phyloP scores from a whole-genome alignment of 2,797 vertebrate genomes.

The Sebastes vulpes region DNA sequence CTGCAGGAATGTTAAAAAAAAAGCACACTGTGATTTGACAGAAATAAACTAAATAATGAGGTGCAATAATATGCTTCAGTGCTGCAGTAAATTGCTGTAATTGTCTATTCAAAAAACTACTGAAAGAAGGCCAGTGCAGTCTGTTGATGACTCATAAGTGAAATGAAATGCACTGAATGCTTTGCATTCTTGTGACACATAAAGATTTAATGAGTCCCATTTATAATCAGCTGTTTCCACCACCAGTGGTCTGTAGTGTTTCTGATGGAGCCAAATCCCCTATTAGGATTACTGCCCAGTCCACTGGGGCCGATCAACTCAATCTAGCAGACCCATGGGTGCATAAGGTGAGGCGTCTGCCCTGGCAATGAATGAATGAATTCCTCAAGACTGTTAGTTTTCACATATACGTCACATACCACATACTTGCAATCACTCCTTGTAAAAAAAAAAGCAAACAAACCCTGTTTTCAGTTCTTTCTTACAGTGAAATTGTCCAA shows the following conservation, averaged over 20 bases:
- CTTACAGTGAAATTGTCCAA: neutral
- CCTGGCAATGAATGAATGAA: conserved; percentile 42
- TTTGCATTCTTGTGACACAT: conserved; percentile 35
- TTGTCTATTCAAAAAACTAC: neutral
- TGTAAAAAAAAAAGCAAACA: neutral
- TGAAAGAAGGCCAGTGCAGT: neutral
- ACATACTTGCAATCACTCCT: neutral
- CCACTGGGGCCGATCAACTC: conserved; percentile 78
- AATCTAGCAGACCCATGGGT: conserved; percentile 74
- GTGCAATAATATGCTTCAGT: neutral
- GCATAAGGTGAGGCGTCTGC: conserved; percentile 55
- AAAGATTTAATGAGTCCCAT: conserved; percentile 41
- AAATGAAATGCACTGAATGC: conserved; percentile 14
- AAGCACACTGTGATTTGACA: neutral
- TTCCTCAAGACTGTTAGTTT: conserved; percentile 21
- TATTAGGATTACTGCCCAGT: conserved; percentile 86
- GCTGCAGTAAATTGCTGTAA: neutral
- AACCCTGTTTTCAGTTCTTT: neutral
- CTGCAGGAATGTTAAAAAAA: neutral
- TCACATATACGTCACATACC: neutral
- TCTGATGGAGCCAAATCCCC: conserved; percentile 84
- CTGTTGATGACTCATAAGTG: conserved; percentile 63
- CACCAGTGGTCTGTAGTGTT: conserved; percentile 44
- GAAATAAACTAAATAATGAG: neutral
- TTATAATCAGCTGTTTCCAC: conserved; percentile 55